Percentiles rank a stretch among this genome's conserved stretches.
phyloP scores from a whole-genome alignment of 1,140 invertebrate species.

The Thaumetopoea pityocampa region DNA sequence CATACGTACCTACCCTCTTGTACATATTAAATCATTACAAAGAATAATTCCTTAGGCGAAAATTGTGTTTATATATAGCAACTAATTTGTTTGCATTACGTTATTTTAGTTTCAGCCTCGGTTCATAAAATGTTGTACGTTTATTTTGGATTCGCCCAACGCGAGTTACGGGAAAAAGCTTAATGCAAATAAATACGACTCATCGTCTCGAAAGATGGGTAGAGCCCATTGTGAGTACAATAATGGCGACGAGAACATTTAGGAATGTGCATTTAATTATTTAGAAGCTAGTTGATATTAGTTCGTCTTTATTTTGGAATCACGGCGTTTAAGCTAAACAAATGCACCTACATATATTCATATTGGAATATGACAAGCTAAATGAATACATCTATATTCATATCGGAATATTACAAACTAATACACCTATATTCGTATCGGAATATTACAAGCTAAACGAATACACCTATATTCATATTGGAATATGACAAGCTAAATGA shows the following conservation, averaged over 20 bases:
- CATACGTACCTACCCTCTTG: too few species aligned
- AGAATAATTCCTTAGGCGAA: conserved; percentile 18
- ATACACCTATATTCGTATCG: too few species aligned
- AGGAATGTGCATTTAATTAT: conserved; percentile 37
- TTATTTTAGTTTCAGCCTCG: conserved; percentile 57
- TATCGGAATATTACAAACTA: too few species aligned
- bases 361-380: too few species aligned
- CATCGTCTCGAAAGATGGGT: conserved; percentile 27
- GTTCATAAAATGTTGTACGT: conserved; percentile 58
- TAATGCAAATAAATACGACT: conserved; percentile 22
- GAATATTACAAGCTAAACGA: too few species aligned
- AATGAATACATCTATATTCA: too few species aligned
- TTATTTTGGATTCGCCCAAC: conserved; percentile 60
- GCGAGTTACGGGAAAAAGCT: conserved; percentile 48
- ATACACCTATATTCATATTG: too few species aligned
- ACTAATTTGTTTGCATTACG: too few species aligned
- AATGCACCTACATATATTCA: not conserved
- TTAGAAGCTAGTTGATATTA: conserved; percentile 35
- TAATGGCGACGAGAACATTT: conserved; percentile 31
- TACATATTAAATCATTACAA: not conserved
- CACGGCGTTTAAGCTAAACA: conserved; percentile 17
- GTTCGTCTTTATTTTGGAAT: conserved; percentile 36
- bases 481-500: too few species aligned
- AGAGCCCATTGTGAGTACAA: conserved; percentile 43
- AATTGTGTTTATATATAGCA: conserved; percentile 41